A percentile compares a stretch with the other conserved stretches of the same genome.
Evolutionary conservation across 2,888 invertebrate species (phyloP).

Genomic region (Cataglyphis livida): DNA sequence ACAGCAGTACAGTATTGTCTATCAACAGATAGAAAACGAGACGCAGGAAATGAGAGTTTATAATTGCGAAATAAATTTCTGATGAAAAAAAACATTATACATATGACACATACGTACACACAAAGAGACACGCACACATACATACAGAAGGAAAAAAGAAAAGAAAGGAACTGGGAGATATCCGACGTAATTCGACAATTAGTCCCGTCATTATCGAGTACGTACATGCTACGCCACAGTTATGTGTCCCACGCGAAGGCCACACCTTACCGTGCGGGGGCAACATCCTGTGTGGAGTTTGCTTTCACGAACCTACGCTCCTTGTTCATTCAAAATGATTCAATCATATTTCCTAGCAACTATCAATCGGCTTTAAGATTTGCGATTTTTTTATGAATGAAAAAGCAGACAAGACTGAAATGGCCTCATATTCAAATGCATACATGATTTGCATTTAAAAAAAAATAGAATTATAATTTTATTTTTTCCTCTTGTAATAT

Average conservation of each 20-base stretch:
- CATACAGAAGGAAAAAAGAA: neutral
- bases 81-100: neutral
- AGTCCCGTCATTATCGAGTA: constrained; percentile 66
- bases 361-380: constrained; percentile 65
- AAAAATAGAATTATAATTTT: neutral
- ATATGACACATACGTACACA: too few species aligned
- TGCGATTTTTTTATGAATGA: constrained; percentile 54
- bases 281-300: constrained; percentile 70
- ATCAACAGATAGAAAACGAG: neutral
- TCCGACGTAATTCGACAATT: constrained; percentile 64
- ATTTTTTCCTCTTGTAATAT: neutral
- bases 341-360: constrained; percentile 67
- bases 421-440: neutral
- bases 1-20: neutral
- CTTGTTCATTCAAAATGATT: constrained; percentile 72
- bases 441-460: neutral
- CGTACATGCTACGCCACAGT: constrained; percentile 54
- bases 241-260: constrained; percentile 70
- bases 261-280: constrained; percentile 71
- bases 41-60: neutral
- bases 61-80: neutral
- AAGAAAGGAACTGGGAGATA: neutral
- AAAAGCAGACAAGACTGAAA: constrained; percentile 12
- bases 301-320: constrained; percentile 75
- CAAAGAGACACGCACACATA: neutral